These are phyloP conservation scores for Tapirus terrestris DNA, from an alignment of 2,113 vertebrate genomes.

Conservation along the genomic window DNA sequence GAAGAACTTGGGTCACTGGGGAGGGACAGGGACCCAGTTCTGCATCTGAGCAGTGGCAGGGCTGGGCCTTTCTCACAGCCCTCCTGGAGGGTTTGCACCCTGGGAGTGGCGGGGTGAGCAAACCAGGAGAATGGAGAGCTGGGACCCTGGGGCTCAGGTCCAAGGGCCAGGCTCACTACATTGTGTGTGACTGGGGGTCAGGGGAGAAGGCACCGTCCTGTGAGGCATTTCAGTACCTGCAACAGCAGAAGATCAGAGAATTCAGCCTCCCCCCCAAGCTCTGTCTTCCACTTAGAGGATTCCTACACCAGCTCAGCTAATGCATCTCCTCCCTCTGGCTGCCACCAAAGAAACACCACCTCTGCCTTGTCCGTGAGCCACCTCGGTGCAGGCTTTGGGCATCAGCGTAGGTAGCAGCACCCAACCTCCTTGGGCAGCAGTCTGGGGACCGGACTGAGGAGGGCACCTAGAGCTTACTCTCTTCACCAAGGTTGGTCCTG, in stretches of 20 bases:
- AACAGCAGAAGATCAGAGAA: not conserved
- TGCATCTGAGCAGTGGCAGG: not conserved
- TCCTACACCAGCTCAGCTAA: not conserved
- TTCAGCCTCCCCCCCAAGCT: not conserved
- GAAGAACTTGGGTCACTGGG: not conserved
- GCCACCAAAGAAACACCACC: not conserved
- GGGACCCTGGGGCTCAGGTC: not conserved
- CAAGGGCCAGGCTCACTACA: not conserved
- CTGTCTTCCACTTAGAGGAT: not conserved
- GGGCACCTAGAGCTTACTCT: not conserved
- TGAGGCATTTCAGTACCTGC: not conserved
- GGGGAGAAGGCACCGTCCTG: not conserved
- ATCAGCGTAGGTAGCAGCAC: not conserved
- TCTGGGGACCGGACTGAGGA: not conserved
- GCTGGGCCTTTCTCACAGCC: not conserved
- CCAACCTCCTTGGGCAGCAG: not conserved
- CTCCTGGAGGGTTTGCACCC: not conserved
- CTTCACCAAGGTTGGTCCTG: not conserved
- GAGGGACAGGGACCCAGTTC: not conserved
- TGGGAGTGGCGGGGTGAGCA: not conserved
- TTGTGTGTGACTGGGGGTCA: fast-evolving
- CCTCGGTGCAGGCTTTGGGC: not conserved
- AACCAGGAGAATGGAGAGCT: not conserved
- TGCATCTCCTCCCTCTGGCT: not conserved
- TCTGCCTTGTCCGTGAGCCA: not conserved